Percentiles rank a stretch among this genome's conserved stretches.
phyloP scores from a whole-genome alignment of 1,140 invertebrate species.

The Hylaeus anthracinus region DNA sequence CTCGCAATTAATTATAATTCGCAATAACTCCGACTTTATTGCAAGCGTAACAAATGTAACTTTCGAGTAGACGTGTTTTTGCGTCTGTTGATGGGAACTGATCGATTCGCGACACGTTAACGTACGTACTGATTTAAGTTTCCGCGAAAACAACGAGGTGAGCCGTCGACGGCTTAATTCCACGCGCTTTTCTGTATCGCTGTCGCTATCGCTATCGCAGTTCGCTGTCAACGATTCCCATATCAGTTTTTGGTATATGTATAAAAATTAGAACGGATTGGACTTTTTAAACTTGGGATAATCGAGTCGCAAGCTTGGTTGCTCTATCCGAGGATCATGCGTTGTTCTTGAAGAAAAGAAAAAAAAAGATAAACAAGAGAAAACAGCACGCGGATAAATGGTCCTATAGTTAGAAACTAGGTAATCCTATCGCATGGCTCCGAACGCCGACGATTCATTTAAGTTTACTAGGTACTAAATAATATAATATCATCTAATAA shows the following conservation, averaged over 20 bases:
- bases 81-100: background rate
- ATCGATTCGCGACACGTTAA: constrained; percentile 26
- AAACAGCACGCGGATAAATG: constrained; percentile 34
- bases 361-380: background rate
- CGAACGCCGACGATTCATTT: constrained; percentile 65
- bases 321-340: constrained; percentile 13
- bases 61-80: background rate
- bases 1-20: background rate
- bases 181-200: background rate
- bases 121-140: background rate
- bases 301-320: constrained; percentile 23
- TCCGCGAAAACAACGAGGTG: background rate
- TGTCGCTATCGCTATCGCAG: background rate
- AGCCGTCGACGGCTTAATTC: background rate
- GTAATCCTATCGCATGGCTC: constrained; percentile 56
- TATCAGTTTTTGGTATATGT: constrained; percentile 47
- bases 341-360: constrained; percentile 19
- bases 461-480: constrained; percentile 77
- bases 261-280: constrained; percentile 18
- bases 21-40: background rate
- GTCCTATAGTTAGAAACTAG: constrained; percentile 47
- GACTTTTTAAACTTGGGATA: constrained; percentile 15
- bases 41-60: background rate
- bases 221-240: constrained; percentile 26
- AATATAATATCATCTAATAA: constrained; percentile 74